Evolutionary conservation across 2,797 vertebrate genomes (phyloP), one percentile per base, ranked within the genome.

Genomic region (Molossus alvarezi): DNA sequence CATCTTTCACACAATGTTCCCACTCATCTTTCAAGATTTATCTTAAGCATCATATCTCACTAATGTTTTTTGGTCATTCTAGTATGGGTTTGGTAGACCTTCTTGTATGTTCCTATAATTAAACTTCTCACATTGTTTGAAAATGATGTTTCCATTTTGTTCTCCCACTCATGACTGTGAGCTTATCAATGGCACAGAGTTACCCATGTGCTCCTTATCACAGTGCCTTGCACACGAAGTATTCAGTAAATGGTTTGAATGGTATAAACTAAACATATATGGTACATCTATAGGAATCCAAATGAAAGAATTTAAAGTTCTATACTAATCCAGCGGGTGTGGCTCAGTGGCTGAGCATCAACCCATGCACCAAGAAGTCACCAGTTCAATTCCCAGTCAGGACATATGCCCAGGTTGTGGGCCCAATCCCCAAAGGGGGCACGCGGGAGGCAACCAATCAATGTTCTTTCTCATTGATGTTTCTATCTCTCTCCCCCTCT

Each of bases 111-210:
- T 94, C 53, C 81, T 85, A 55, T 72, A 69, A 73, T 86, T 76
- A 69, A 85, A 62, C n/a, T 84, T 75, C 29, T 27, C 41, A 88
- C 45, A 73, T 62, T 41, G 9, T 57, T 93, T 62, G n/a, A 23
- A 90, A 73, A 84, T 57, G 37, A 41, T 69, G 6, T 65, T 92
- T 92, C 25, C 57, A 53, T 75, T 79, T 79, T 15, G 73, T 67
- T 27, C 27, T 76, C 58, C 33, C 48, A 55, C 48, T 58, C 60
- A 13, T 21, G 55, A 73, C 25, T 75, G 9, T 81, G 60, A 72
- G 33, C 23, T 23, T 83, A 53, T 18, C 58, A 51, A 2, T n/a
- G 13, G 6, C n/a, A 11, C 1, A 53, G 60, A 53, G 51, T 79
- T 25, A 57, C 11, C 58, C 33, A n/a, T 0, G 0, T 48, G 15